Percentiles rank a stretch among this genome's conserved stretches.
phyloP scores from a whole-genome alignment of 2,888 invertebrate species.

The Oasisia sp. region DNA sequence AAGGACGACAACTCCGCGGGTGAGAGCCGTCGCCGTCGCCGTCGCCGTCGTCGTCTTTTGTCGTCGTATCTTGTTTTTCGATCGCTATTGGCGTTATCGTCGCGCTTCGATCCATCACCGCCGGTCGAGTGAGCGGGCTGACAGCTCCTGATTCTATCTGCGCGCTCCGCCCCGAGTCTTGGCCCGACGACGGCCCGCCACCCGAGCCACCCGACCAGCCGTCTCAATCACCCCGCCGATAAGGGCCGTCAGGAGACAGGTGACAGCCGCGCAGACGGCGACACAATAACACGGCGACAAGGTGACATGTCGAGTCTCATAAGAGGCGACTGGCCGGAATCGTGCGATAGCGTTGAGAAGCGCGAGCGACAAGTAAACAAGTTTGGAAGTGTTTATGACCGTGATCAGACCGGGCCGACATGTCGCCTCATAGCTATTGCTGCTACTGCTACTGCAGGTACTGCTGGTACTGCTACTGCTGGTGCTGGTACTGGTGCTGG shows the following conservation, averaged over 20 bases:
- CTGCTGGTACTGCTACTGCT: neutral
- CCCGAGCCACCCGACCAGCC: neutral
- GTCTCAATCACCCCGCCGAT: neutral
- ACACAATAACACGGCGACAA: slow-evolving; percentile 4
- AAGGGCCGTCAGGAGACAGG: neutral
- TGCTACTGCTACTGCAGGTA: neutral
- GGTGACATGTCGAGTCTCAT: neutral
- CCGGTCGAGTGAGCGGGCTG: neutral
- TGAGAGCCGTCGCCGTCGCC: neutral
- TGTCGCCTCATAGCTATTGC: neutral
- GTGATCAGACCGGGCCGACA: neutral
- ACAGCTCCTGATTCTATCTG: neutral
- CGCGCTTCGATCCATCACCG: neutral
- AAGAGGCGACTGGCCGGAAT: slow-evolving; percentile 12
- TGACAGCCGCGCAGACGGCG: neutral
- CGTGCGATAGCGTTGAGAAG: neutral
- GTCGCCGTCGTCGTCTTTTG: slow-evolving; percentile 14
- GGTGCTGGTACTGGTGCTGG: neutral
- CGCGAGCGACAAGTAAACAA: neutral
- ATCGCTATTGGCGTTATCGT: neutral
- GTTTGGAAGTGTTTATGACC: neutral
- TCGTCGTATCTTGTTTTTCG: slow-evolving; percentile 17
- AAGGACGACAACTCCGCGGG: neutral
- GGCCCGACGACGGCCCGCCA: too few species aligned
- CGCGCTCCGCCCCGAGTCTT: neutral